These are phyloP conservation scores for Scaptodrosophila lebanonensis DNA, from an alignment of 1,140 invertebrate species.

Conservation along the genomic window DNA sequence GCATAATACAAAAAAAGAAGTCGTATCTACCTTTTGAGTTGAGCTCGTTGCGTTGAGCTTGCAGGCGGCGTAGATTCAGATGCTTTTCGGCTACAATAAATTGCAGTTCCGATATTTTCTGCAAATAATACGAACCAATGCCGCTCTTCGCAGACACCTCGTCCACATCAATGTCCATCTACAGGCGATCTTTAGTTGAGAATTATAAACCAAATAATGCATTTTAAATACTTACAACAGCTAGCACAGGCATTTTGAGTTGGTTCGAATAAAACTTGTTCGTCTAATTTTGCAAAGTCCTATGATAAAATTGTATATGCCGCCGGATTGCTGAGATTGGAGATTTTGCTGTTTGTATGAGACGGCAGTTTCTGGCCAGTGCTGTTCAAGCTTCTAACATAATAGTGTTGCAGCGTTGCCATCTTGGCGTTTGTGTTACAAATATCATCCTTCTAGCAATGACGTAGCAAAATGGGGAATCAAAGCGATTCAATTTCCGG, in stretches of 20 bases:
- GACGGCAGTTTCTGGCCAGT: conserved; percentile 24
- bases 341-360: conserved; percentile 17
- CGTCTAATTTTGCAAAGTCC: background rate
- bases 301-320: background rate
- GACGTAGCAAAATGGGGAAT: no score
- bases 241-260: background rate
- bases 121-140: conserved; percentile 94
- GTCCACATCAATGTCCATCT: conserved; percentile 89
- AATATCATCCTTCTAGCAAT: no score
- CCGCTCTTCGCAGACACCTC: conserved; percentile 79
- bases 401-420: no score
- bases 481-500: no score
- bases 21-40: conserved; percentile 97
- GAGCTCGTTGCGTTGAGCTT: conserved; percentile 99
- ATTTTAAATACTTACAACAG: conserved; percentile 7
- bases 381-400: no score
- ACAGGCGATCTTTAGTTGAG: background rate
- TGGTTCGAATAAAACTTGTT: background rate
- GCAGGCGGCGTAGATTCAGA: conserved; percentile 96
- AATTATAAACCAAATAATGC: background rate
- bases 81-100: conserved; percentile 96
- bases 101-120: conserved; percentile 97
- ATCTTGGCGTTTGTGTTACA: no score
- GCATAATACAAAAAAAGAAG: conserved; percentile 11
- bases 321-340: background rate